Base-by-base conservation (phyloP, 2,113 vertebrate genomes). In the Misgurnus mizolepis region DNA sequence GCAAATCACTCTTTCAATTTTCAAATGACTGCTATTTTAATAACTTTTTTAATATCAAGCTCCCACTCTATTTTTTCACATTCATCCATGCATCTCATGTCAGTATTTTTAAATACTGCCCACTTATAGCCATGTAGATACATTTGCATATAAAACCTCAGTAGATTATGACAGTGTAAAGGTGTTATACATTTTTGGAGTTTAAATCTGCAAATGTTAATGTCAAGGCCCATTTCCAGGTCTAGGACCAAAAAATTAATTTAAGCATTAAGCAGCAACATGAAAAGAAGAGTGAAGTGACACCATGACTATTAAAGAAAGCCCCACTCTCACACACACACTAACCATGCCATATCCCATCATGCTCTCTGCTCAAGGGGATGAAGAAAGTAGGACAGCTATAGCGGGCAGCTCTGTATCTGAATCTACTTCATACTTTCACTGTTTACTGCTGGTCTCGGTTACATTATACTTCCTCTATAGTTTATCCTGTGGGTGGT, bases 341-440 rank as follows among this genome's bases (percentile, higher is more conserved):
- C 66, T 22, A 22, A 67, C 65, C 41, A 34, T 43, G 53, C 34
- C 66, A 10, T 49, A 50, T 70, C 9, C 56, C n/a, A 60, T 79
- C 65, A 50, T 72, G 53, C 17, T 72, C 69, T 72, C 4, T 12
- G 55, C 71, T 61, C 55, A 43, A 74, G 55, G n/a, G 67, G 43
- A 68, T n/a, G n/a, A 6, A 58, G 69, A 72, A 74, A 74, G 71
- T 74, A 74, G 55, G 71, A 45, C 71, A 74, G 71, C 71, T 60
- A 74, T 61, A 74, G 71, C 55, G 60, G 58, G 53, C 71, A 73
- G n/a, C n/a, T 56, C 55, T 43, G 17, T 60, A 39, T 61, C 71
- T 45, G 12, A 53, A 53, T 12, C 17, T 73, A 73, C 43, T 74
- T 74, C 11, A 39, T 74, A 56, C 55, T 18, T 45, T 74, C n/a